Percentiles rank a stretch among this genome's conserved stretches.
These are phyloP conservation scores for Ciconia nigra DNA, from an alignment of 2,797 vertebrate genomes.

Conservation along the genomic window DNA sequence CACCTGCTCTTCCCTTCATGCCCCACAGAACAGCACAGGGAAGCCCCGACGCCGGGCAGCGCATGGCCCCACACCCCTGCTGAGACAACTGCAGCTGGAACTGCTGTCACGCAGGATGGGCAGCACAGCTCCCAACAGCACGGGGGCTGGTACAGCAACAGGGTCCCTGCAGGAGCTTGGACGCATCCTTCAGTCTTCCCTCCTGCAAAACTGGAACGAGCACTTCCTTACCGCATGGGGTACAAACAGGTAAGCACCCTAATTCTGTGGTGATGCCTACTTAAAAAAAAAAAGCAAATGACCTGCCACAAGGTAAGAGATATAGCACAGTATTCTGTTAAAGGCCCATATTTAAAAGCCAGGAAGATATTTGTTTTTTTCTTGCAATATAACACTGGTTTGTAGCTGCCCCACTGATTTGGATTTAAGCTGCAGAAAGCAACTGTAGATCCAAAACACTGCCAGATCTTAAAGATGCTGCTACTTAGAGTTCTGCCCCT, in stretches of 20 bases:
- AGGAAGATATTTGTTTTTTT: neutral
- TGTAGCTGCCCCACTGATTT: neutral
- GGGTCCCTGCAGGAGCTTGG: neutral
- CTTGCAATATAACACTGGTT: neutral
- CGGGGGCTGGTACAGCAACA: neutral
- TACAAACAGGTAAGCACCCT: neutral
- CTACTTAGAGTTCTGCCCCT: neutral
- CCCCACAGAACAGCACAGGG: neutral
- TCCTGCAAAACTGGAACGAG: neutral
- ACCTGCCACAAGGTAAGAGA: neutral
- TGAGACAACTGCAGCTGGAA: neutral
- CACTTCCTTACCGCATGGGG: neutral
- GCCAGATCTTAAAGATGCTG: neutral
- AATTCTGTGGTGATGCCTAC: neutral
- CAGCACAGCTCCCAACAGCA: neutral
- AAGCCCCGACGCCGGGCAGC: fast-evolving
- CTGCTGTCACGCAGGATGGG: neutral
- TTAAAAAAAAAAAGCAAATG: neutral
- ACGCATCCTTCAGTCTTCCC: neutral
- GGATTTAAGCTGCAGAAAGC: neutral
- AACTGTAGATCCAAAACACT: neutral
- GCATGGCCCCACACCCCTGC: fast-evolving
- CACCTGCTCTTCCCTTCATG: neutral
- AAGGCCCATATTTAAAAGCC: neutral
- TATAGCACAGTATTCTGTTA: neutral